Percentiles rank a stretch among this genome's conserved stretches.
Conservation (phyloP, 2,797 vertebrate species). For the Poeciliopsis gracilis region DNA sequence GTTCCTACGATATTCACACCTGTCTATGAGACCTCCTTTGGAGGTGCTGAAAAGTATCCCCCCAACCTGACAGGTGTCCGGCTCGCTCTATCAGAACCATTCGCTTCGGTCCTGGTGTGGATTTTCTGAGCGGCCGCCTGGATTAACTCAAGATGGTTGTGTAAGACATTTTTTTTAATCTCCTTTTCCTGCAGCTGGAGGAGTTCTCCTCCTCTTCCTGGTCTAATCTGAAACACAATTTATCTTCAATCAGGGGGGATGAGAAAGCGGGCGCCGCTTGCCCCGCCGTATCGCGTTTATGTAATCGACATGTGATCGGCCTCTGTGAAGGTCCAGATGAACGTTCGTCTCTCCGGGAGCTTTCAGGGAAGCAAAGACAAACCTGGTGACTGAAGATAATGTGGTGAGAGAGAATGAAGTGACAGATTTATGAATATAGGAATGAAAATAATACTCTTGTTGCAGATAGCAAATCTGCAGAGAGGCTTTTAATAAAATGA, state of each 20-base stretch:
- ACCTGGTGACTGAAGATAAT: not conserved
- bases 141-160: slow-evolving; percentile 41
- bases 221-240: slow-evolving; percentile 62
- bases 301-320: slow-evolving; percentile 38
- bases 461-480: not conserved
- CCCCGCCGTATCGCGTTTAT: slow-evolving; percentile 9
- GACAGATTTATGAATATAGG: not conserved
- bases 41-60: slow-evolving; percentile 22
- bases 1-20: slow-evolving; percentile 20
- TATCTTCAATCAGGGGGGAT: slow-evolving; percentile 52
- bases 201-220: slow-evolving; percentile 28
- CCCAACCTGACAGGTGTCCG: slow-evolving; percentile 39
- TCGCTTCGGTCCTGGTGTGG: slow-evolving; percentile 33
- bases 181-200: slow-evolving; percentile 50
- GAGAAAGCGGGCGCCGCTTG: slow-evolving; percentile 9
- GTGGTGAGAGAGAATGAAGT: not conserved
- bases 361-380: not conserved
- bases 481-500: slow-evolving; percentile 1
- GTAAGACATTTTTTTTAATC: slow-evolving; percentile 55
- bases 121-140: slow-evolving; percentile 25
- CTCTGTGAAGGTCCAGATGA: slow-evolving; percentile 12
- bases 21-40: slow-evolving; percentile 6
- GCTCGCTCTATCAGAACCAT: slow-evolving; percentile 21
- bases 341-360: slow-evolving; percentile 5
- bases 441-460: not conserved